Percentiles rank a stretch among this genome's conserved stretches.
These are phyloP conservation scores for Montipora efflorescens DNA, from an alignment of 64 coral and sea anemone genomes.

Conservation along the genomic window DNA sequence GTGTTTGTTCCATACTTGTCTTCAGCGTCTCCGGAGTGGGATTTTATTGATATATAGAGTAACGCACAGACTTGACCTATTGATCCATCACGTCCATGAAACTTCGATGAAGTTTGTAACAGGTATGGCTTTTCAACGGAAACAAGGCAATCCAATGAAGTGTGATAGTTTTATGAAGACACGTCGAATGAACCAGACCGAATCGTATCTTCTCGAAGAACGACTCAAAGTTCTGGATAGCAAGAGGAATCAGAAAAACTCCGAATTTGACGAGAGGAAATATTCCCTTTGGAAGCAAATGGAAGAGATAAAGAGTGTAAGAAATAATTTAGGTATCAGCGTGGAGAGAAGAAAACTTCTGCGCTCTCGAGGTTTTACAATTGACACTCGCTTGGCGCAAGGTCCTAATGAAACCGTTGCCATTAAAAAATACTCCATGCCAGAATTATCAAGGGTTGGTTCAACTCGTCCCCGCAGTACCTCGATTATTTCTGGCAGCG, in stretches of 20 bases:
- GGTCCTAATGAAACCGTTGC: neutral
- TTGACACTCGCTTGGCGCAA: neutral
- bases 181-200: constrained; percentile 64
- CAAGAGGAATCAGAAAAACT: constrained; percentile 51
- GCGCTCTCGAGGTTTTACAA: constrained; percentile 64
- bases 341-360: constrained; percentile 69
- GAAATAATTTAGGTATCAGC: constrained; percentile 60
- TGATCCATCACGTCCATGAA: constrained; percentile 2
- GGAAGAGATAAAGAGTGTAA: constrained; percentile 52
- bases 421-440: constrained; percentile 32
- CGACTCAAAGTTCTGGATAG: constrained; percentile 66
- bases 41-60: neutral
- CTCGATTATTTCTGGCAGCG: neutral
- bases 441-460: neutral
- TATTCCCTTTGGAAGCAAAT: constrained; percentile 56
- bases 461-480: neutral
- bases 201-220: constrained; percentile 71
- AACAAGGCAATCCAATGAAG: neutral
- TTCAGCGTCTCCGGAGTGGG: neutral
- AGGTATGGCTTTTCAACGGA: constrained; percentile 1
- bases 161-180: constrained; percentile 48
- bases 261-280: constrained; percentile 59
- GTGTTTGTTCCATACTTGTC: neutral
- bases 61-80: neutral
- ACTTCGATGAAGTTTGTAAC: neutral